A percentile compares a stretch with the other conserved stretches of the same genome.
Evolutionary conservation across 1,140 invertebrate species (phyloP).

Genomic region (Adelges cooleyi): DNA sequence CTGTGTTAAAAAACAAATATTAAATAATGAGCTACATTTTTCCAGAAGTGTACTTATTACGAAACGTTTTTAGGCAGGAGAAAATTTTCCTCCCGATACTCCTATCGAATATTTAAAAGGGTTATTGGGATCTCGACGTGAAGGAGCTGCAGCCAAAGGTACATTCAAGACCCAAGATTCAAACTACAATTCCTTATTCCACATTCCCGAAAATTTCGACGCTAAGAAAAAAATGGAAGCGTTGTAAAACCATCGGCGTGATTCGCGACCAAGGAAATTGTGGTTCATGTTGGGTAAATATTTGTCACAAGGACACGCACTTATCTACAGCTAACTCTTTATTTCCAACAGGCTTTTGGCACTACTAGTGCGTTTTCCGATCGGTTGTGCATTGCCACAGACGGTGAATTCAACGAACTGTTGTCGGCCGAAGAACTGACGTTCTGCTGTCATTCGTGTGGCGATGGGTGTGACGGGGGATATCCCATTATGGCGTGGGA

Average conservation of each 20-base stretch:
- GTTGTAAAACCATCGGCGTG: slow-evolving; percentile 66
- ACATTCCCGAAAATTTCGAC: slow-evolving; percentile 65
- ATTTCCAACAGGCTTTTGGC: slow-evolving; percentile 35
- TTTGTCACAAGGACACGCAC: background rate
- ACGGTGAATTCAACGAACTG: slow-evolving; percentile 43
- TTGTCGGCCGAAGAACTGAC: slow-evolving; percentile 47
- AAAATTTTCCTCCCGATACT: background rate
- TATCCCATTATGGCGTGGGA: slow-evolving; percentile 21
- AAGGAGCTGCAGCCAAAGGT: background rate
- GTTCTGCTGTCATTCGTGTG: slow-evolving; percentile 38
- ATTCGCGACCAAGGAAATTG: slow-evolving; percentile 63
- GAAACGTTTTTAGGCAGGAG: background rate
- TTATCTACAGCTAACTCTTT: background rate
- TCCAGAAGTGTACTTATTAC: too few relatives aligned
- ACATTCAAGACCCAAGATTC: background rate
- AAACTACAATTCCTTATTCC: background rate
- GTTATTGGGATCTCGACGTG: background rate
- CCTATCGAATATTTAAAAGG: background rate
- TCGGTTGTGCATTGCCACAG: slow-evolving; percentile 51
- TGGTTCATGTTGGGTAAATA: slow-evolving; percentile 41
- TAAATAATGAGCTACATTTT: too few relatives aligned
- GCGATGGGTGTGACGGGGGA: slow-evolving; percentile 24
- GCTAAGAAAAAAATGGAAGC: slow-evolving; percentile 62
- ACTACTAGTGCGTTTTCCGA: slow-evolving; percentile 49
- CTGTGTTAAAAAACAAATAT: too few relatives aligned